Conservation (phyloP, 92 coral and sea anemone species). For the Epizoanthus ramosus region DNA sequence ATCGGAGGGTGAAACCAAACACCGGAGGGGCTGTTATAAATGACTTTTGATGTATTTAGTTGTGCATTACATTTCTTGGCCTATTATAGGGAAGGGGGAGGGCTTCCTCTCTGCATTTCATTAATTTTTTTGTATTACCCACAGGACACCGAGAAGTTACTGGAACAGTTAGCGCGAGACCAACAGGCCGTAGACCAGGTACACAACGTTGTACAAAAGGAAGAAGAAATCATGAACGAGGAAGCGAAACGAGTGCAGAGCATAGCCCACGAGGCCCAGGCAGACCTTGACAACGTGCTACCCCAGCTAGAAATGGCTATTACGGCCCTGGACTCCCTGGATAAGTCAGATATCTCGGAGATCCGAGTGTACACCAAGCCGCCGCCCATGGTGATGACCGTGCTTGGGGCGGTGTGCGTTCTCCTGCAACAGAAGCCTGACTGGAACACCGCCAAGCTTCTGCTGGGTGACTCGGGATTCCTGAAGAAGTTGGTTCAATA, state of each 20-base stretch:
- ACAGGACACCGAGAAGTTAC: slow-evolving; percentile 89
- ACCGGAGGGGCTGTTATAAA: too few species aligned
- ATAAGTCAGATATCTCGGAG: slow-evolving; percentile 98
- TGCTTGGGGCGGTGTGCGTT: slow-evolving; percentile 89
- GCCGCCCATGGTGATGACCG: slow-evolving; percentile 98
- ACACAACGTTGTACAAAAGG: slow-evolving; percentile 87
- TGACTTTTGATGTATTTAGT: background rate
- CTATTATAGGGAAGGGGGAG: background rate
- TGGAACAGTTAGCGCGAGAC: slow-evolving; percentile 95
- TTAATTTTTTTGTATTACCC: background rate
- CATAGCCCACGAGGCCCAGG: slow-evolving; percentile 94
- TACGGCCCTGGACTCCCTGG: slow-evolving; percentile 82
- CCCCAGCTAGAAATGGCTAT: slow-evolving; percentile 88
- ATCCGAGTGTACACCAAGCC: slow-evolving; percentile 99
- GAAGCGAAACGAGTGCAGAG: slow-evolving; percentile 89
- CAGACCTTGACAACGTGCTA: slow-evolving; percentile 85
- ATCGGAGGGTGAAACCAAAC: too few species aligned
- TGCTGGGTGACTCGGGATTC: slow-evolving; percentile 88
- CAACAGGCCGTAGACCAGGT: slow-evolving; percentile 97
- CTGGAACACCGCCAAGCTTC: slow-evolving; percentile 90
- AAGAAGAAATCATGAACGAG: slow-evolving; percentile 89
- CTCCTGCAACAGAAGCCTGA: slow-evolving; percentile 96
- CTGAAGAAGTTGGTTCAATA: slow-evolving; percentile 85
- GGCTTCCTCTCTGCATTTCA: too few species aligned
- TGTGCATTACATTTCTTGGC: background rate